Conservation (phyloP, 2,888 invertebrate species). For the Branchipolynoe longqiensis region DNA sequence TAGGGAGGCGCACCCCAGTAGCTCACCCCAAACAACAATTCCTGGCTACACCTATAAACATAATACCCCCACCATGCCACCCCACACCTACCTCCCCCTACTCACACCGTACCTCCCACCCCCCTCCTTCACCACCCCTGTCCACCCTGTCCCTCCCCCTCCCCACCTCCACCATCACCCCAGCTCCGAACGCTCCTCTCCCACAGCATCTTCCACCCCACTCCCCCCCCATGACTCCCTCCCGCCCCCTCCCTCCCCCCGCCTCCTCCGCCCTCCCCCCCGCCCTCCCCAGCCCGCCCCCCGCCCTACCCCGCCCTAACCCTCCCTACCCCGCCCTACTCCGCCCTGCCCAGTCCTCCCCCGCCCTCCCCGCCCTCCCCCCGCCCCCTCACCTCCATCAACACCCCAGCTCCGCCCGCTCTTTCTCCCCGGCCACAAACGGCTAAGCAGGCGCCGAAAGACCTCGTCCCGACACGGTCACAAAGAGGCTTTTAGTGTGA, state of each 20-base stretch:
- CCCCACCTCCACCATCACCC: background rate
- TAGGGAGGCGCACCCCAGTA: no score
- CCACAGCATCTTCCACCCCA: background rate
- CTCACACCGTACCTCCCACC: background rate
- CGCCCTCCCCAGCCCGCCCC: background rate
- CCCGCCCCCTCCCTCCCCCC: background rate
- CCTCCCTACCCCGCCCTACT: background rate
- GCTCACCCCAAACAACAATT: no score
- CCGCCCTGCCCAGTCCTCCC: background rate
- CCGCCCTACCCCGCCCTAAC: background rate
- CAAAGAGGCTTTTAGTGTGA: conserved; percentile 47
- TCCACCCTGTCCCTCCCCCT: background rate
- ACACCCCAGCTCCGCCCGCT: background rate
- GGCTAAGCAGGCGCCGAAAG: background rate
- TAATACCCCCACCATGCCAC: no score
- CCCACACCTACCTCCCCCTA: no score
- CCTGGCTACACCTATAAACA: no score
- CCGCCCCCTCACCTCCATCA: background rate
- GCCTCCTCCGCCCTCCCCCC: background rate
- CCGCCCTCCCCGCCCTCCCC: background rate
- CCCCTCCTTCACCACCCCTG: background rate
- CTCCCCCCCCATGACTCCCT: background rate
- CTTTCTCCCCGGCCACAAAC: background rate
- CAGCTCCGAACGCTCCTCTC: background rate
- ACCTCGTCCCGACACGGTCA: background rate